Evolutionary conservation across 2,113 vertebrate genomes (phyloP).

Genomic region (Muscicapa adusta): DNA sequence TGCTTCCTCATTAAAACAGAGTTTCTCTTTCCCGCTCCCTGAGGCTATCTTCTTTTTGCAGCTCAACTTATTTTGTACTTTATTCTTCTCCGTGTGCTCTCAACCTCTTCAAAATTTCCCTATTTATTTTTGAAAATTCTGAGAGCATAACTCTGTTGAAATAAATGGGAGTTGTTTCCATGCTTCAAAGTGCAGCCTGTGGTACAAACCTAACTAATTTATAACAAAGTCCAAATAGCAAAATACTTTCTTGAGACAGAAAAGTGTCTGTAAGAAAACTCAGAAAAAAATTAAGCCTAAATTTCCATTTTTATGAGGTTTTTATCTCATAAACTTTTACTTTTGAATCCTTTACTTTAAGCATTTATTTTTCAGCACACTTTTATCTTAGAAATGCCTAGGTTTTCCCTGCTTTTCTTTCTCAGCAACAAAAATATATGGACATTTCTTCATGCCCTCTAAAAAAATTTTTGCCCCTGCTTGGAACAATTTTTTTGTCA

Average conservation of each 20-base stretch:
- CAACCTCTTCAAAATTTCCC: background rate
- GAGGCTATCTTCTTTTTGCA: slow-evolving; percentile 5
- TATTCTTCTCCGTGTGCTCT: background rate
- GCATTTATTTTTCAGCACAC: background rate
- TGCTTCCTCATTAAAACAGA: background rate
- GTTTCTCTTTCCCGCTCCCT: background rate
- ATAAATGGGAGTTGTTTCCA: background rate
- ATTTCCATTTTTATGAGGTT: background rate
- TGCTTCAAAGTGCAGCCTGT: background rate
- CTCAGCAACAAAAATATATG: background rate
- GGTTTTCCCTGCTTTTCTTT: background rate
- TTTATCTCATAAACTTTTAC: background rate
- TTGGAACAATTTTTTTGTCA: background rate
- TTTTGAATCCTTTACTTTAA: background rate
- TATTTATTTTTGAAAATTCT: slow-evolving; percentile 20
- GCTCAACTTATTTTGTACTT: background rate
- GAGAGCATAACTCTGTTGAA: background rate
- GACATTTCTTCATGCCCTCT: background rate
- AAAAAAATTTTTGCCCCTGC: background rate
- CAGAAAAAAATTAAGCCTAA: background rate
- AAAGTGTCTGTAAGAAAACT: background rate
- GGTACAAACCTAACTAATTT: background rate
- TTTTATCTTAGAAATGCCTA: background rate
- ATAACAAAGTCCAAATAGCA: background rate
- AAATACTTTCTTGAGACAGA: background rate